Base-by-base conservation (phyloP, 2,113 vertebrate genomes). In the Coptodon rendalli region DNA sequence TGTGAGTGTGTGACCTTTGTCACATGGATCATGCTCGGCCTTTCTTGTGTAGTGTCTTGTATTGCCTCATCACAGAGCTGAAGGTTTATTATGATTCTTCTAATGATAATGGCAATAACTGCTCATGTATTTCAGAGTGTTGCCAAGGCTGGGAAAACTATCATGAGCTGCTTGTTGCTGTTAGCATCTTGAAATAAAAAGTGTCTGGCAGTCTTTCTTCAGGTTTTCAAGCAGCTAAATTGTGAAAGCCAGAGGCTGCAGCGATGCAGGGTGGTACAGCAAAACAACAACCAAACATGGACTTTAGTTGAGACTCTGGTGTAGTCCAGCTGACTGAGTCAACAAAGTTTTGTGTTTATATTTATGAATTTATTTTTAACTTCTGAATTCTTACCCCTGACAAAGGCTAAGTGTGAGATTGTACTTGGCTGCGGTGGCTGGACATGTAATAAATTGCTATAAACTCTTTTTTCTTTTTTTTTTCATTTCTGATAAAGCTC, bases 1-100 rank as follows among this genome's bases (percentile, higher is more conserved):
- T 8, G 16, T 43, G 57, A 3, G 76, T 59, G 82, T 29, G 36
- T 73, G 84, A 83, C 81, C 38, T 76, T 3, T 59, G 45, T 86
- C 48, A 38, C 63, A 27, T 48, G 78, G 86, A 34, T 48, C 80
- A 52, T 52, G 53, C 50, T 53, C 80, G 82, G 73, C 81, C 36
- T 38, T 71, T 71, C 61, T 36, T 63, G 85, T 78, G 71, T 54
- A 53, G 85, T 83, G 87, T 52, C 57, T 48, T 68, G 78, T 27
- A 2, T 87, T 63, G 73, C 84, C 73, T 90, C 80, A 61, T 86
- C 73, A 83, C 22, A 56, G 19, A 87, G 38, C 56, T 84, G 86
- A 84, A 29, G 66, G 89, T 71, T 90, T 87, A 82, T 86, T 82
- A 38, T 89, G 90, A 91, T 57, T 45, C 22, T 59, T 53, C 38